A percentile compares a stretch with the other conserved stretches of the same genome.
phyloP scores from a whole-genome alignment of 2,113 vertebrate genomes.

The Brachyhypopomus gauderio region DNA sequence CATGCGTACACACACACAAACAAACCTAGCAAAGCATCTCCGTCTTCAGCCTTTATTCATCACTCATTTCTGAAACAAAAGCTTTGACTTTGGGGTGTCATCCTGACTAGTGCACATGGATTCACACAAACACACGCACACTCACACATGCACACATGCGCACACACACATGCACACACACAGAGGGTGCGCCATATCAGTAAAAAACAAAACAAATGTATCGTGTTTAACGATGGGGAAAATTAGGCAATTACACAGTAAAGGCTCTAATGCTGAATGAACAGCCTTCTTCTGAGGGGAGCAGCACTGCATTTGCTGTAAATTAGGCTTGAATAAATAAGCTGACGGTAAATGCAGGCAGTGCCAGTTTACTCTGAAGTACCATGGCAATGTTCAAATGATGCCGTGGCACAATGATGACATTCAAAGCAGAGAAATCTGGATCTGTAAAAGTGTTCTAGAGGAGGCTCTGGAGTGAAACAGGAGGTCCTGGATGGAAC shows the following conservation, averaged over 20 bases:
- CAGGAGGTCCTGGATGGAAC: no score
- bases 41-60: not conserved
- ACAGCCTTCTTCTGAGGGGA: not conserved
- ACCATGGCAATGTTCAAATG: not conserved
- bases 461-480: no score
- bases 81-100: not conserved
- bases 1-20: not conserved
- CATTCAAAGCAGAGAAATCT: no score
- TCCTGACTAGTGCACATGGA: not conserved
- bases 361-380: not conserved
- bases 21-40: not conserved
- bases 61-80: not conserved
- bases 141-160: slow-evolving; percentile 18
- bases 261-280: not conserved
- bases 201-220: not conserved
- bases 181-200: not conserved
- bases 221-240: slow-evolving; percentile 6
- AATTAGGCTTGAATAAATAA: not conserved
- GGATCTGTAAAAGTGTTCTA: no score
- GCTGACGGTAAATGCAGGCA: not conserved
- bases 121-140: slow-evolving; percentile 6
- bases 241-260: slow-evolving; percentile 2
- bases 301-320: not conserved
- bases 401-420: not conserved
- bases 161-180: not conserved